Conservation (phyloP, 2,888 invertebrate species). For the Aspidapion aeneum region DNA sequence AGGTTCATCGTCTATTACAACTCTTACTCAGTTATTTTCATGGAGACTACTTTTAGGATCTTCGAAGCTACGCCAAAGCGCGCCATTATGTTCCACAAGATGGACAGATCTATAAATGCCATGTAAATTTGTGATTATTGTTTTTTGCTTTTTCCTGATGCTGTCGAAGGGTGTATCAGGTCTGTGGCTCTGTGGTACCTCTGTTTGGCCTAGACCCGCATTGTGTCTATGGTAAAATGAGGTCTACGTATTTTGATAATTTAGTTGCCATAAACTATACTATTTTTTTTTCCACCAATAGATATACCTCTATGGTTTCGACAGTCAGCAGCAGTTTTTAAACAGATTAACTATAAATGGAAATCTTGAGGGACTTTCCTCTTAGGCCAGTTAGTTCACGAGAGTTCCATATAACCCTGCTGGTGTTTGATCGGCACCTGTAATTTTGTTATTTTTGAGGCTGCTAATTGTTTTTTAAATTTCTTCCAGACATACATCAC, state of each 20-base stretch:
- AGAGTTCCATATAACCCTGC: too few relatives aligned
- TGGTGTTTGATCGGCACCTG: too few relatives aligned
- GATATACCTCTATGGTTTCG: slow-evolving; percentile 4
- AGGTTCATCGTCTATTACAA: neutral
- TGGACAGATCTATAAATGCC: slow-evolving; percentile 1
- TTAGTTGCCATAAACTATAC: too few relatives aligned
- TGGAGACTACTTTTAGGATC: slow-evolving; percentile 9
- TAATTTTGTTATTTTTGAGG: too few relatives aligned
- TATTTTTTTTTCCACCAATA: slow-evolving; percentile 6
- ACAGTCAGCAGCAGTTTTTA: slow-evolving; percentile 5
- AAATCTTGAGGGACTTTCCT: slow-evolving; percentile 2
- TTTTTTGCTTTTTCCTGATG: slow-evolving; percentile 7
- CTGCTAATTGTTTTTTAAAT: neutral
- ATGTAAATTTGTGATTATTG: neutral
- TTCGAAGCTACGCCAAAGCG: neutral
- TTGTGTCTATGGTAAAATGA: neutral
- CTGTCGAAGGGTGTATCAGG: slow-evolving; percentile 1
- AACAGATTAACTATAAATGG: slow-evolving; percentile 4
- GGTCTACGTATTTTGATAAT: neutral
- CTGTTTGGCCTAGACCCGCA: too few relatives aligned
- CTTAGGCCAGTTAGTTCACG: neutral
- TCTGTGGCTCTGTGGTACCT: too few relatives aligned
- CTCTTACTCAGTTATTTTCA: slow-evolving; percentile 5
- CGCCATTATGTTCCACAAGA: neutral
- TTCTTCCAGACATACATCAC: neutral